Conservation (phyloP, 2,113 vertebrate species). For the Columba livia region DNA sequence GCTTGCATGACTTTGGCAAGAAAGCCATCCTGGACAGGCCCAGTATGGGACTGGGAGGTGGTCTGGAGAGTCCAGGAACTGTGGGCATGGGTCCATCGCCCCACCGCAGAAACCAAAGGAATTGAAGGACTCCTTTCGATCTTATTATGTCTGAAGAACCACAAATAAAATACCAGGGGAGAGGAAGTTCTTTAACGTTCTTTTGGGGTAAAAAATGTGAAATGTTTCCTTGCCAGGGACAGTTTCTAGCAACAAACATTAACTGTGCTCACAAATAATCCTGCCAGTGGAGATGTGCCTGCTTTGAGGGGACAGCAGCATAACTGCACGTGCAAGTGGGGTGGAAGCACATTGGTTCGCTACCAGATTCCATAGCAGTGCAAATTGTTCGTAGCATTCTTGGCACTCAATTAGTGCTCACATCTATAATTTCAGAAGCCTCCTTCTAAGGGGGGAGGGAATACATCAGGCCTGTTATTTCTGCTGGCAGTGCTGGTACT, state of each 20-base stretch:
- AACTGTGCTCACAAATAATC: not conserved
- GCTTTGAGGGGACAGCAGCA: not conserved
- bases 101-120: not conserved
- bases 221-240: not conserved
- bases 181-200: not conserved
- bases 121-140: not conserved
- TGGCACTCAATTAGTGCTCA: not conserved
- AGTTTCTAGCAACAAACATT: not conserved
- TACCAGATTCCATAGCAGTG: not conserved
- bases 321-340: not conserved
- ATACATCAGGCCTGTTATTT: slow-evolving; percentile 29
- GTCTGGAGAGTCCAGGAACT: not conserved
- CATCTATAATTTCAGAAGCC: slow-evolving; percentile 36
- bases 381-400: not conserved
- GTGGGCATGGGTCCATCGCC: not conserved
- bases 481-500: not conserved
- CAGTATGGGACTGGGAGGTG: not conserved
- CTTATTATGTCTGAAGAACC: not conserved
- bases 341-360: not conserved
- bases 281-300: not conserved
- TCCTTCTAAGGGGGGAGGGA: not conserved
- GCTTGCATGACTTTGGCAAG: not conserved
- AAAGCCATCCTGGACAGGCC: not conserved
- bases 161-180: not conserved
- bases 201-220: not conserved